A percentile compares a stretch with the other conserved stretches of the same genome.
phyloP scores from a whole-genome alignment of 1,140 invertebrate genomes.

The Tribolium castaneum region DNA sequence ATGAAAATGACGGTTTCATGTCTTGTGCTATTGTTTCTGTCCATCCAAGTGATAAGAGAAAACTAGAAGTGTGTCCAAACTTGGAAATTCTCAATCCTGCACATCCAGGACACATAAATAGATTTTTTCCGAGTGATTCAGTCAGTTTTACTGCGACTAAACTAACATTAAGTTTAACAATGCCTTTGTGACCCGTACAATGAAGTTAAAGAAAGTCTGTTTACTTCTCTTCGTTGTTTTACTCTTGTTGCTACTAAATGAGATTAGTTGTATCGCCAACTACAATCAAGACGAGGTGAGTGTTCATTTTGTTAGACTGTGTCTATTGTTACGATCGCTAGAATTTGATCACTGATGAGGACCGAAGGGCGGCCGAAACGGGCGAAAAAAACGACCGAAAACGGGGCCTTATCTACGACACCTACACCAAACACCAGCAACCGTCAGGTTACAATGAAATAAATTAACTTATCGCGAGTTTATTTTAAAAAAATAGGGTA shows the following conservation, averaged over 20 bases:
- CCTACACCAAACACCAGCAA: background rate
- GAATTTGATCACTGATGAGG: slow-evolving; percentile 50
- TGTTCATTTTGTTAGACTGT: too few species aligned
- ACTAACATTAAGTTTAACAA: slow-evolving; percentile 12
- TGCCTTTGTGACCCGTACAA: background rate
- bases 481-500: background rate
- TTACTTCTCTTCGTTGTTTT: slow-evolving; percentile 2
- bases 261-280: slow-evolving; percentile 10
- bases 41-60: slow-evolving; percentile 45
- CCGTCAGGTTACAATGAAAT: slow-evolving; percentile 13
- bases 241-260: background rate
- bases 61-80: background rate
- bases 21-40: slow-evolving; percentile 42
- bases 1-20: slow-evolving; percentile 24
- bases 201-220: slow-evolving; percentile 31
- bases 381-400: slow-evolving; percentile 7
- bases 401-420: slow-evolving; percentile 4
- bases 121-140: background rate
- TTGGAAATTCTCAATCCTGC: slow-evolving; percentile 38
- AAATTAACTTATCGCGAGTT: background rate
- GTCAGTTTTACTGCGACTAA: slow-evolving; percentile 21
- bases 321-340: too few species aligned
- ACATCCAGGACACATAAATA: slow-evolving; percentile 59
- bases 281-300: slow-evolving; percentile 1
- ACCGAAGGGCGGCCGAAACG: slow-evolving; percentile 37